These are phyloP conservation scores for Chaetodon trifasciatus DNA, from an alignment of 2,797 vertebrate species.

Conservation along the genomic window DNA sequence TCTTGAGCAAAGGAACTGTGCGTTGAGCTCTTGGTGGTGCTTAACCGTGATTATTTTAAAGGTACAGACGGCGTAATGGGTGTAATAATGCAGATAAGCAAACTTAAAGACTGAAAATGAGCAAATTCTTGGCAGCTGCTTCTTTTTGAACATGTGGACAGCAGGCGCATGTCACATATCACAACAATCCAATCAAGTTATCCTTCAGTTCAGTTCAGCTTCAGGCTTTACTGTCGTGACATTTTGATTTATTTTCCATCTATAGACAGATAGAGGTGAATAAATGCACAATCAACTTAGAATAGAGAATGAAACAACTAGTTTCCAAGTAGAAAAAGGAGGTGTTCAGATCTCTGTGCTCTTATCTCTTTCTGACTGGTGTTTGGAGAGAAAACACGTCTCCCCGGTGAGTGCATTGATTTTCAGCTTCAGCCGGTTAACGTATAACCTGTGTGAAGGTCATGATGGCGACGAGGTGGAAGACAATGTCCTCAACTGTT, in stretches of 20 bases:
- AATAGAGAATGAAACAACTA: neutral
- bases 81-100: neutral
- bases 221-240: neutral
- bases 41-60: neutral
- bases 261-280: neutral
- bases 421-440: conserved; percentile 47
- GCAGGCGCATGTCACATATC: too few relatives aligned
- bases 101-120: neutral
- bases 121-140: neutral
- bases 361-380: neutral
- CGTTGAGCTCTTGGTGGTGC: too few relatives aligned
- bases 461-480: neutral
- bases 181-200: neutral
- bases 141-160: neutral
- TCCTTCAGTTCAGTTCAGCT: neutral
- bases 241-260: too few relatives aligned
- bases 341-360: neutral
- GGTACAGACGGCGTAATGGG: neutral
- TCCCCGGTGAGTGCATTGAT: conserved; percentile 30
- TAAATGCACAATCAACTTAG: neutral
- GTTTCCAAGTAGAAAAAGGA: neutral
- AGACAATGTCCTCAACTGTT: conserved; percentile 41
- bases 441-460: conserved; percentile 65
- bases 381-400: conserved; percentile 27
- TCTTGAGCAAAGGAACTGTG: too few relatives aligned